Evolutionary conservation across 2,888 invertebrate genomes (phyloP).

Genomic region (Hirtodrosophila alboralis): DNA sequence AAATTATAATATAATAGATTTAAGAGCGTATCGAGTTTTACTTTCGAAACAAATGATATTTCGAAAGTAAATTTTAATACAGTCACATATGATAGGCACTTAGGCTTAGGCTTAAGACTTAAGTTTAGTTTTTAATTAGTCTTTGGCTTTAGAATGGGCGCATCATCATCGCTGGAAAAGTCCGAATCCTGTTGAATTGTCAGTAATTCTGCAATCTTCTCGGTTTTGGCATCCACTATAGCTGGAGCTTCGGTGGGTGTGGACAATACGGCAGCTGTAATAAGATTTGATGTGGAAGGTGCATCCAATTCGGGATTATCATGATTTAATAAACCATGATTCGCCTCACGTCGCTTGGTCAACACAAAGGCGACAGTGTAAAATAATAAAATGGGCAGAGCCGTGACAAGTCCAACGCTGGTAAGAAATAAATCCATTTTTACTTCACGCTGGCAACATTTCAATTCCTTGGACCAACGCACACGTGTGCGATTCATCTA

Average conservation of each 20-base stretch:
- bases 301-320: constrained; percentile 40
- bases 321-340: constrained; percentile 73
- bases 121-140: no score
- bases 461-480: constrained; percentile 74
- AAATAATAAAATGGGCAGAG: constrained; percentile 77
- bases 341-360: constrained; percentile 73
- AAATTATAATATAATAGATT: no score
- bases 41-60: no score
- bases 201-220: constrained; percentile 2
- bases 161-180: constrained; percentile 26
- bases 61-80: no score
- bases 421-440: constrained; percentile 59
- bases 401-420: constrained; percentile 50
- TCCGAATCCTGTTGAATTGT: neutral
- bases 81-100: no score
- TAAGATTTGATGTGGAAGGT: constrained; percentile 32
- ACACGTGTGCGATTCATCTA: constrained; percentile 82
- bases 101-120: no score
- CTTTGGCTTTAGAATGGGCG: constrained; percentile 10
- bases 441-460: constrained; percentile 77
- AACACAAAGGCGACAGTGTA: constrained; percentile 64
- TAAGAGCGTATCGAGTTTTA: no score
- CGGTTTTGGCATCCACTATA: neutral
- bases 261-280: constrained; percentile 42
- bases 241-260: constrained; percentile 14